phyloP scores from a whole-genome alignment of 2,797 vertebrate species.

The Anguilla pacifica region DNA sequence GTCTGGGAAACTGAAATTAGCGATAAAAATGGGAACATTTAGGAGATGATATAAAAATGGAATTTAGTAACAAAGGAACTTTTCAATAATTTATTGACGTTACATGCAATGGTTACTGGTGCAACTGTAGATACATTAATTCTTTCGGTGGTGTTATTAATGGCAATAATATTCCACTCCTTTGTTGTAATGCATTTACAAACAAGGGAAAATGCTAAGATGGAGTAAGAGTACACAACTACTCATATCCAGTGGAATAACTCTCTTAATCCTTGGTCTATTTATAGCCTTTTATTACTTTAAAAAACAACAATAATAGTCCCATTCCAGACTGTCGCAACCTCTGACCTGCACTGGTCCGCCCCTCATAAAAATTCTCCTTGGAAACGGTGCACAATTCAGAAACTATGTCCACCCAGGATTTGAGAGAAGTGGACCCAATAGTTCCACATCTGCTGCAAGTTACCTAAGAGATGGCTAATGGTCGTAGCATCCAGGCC shows the following conservation, averaged over 20 bases:
- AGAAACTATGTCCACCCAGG: conserved; percentile 65
- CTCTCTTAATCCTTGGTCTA: conserved; percentile 28
- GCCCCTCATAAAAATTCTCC: conserved; percentile 62
- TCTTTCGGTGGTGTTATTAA: background rate
- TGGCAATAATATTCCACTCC: background rate
- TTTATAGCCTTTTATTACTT: conserved; percentile 34
- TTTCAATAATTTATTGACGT: background rate
- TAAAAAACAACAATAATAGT: conserved; percentile 33
- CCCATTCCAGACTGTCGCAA: conserved; percentile 36
- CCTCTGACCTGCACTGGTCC: conserved; percentile 57
- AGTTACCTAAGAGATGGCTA: conserved; percentile 51
- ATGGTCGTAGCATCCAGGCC: conserved; percentile 29
- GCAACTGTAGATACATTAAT: background rate
- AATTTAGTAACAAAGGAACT: background rate
- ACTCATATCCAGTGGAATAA: conserved; percentile 13
- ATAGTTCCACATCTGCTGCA: conserved; percentile 47
- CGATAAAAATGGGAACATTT: background rate
- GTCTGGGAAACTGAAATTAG: background rate
- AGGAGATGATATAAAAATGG: background rate
- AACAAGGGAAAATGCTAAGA: background rate
- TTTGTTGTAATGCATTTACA: background rate
- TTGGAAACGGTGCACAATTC: conserved; percentile 44
- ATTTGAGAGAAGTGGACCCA: conserved; percentile 42
- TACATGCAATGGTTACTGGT: background rate
- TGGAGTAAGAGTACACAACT: background rate